Conservation (phyloP, 2,113 vertebrate genomes). For the Heloderma charlesbogerti region DNA sequence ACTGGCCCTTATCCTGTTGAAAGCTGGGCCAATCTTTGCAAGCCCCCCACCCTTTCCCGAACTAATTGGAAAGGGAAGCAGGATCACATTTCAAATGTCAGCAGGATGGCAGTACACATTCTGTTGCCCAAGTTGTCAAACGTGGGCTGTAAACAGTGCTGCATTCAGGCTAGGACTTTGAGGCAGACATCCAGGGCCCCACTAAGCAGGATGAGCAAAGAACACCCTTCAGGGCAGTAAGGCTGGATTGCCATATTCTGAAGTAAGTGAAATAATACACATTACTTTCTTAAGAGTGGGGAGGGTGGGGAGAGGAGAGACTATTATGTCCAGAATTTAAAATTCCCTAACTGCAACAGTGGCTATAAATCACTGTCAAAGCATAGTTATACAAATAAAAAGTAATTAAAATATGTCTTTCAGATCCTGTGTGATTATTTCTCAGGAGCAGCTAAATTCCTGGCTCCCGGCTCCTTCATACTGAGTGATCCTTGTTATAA, state of each 20-base stretch:
- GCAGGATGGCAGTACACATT: background rate
- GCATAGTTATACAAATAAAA: background rate
- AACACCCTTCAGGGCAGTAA: background rate
- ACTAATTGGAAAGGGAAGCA: background rate
- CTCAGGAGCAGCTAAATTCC: background rate
- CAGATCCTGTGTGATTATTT: background rate
- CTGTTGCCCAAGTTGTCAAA: background rate
- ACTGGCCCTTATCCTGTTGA: background rate
- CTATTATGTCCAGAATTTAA: background rate
- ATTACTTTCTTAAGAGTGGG: background rate
- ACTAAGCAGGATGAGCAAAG: background rate
- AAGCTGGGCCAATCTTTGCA: background rate
- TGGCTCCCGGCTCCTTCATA: background rate
- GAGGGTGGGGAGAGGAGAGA: too few species aligned
- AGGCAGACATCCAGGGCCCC: background rate
- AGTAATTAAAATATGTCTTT: background rate
- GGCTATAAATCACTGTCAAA: background rate
- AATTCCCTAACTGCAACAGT: background rate
- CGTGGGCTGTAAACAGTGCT: too few species aligned
- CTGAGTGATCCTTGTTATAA: too few species aligned
- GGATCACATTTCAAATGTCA: background rate
- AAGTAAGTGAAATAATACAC: background rate
- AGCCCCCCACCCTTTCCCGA: conserved; percentile 13
- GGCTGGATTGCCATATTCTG: background rate
- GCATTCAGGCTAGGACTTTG: too few species aligned